These are phyloP conservation scores for Pristiophorus japonicus DNA, from an alignment of 2,113 vertebrate species.

Conservation along the genomic window DNA sequence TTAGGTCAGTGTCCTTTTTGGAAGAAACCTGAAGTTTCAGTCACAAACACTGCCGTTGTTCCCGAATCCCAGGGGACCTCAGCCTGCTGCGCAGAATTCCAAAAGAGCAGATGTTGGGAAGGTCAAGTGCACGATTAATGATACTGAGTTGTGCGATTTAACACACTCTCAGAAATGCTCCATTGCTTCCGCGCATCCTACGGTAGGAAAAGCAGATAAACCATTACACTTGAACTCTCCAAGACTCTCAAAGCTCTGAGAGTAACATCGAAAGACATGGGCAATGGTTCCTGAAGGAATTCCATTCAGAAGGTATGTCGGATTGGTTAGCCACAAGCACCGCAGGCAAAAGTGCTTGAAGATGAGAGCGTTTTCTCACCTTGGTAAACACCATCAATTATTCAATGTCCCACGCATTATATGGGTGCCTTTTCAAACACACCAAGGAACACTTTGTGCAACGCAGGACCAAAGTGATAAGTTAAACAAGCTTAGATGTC, in stretches of 20 bases:
- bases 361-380: neutral
- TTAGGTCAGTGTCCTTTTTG: neutral
- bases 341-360: conserved; percentile 15
- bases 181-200: neutral
- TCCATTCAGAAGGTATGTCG: neutral
- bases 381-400: conserved; percentile 24
- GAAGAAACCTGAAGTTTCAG: neutral
- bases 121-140: conserved; percentile 1
- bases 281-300: conserved; percentile 30
- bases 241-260: neutral
- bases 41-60: neutral
- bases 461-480: neutral
- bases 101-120: neutral
- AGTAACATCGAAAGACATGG: neutral
- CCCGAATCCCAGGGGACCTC: neutral
- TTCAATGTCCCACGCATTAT: neutral
- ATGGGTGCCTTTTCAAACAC: conserved; percentile 19
- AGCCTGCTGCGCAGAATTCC: neutral
- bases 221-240: neutral
- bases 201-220: neutral
- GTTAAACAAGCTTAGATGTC: neutral
- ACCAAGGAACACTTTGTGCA: neutral
- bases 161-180: neutral
- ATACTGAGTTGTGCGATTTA: neutral
- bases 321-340: neutral